A percentile compares a stretch with the other conserved stretches of the same genome.
Conservation (phyloP, 1,140 invertebrate genomes). For the Cyclargus thomasi region DNA sequence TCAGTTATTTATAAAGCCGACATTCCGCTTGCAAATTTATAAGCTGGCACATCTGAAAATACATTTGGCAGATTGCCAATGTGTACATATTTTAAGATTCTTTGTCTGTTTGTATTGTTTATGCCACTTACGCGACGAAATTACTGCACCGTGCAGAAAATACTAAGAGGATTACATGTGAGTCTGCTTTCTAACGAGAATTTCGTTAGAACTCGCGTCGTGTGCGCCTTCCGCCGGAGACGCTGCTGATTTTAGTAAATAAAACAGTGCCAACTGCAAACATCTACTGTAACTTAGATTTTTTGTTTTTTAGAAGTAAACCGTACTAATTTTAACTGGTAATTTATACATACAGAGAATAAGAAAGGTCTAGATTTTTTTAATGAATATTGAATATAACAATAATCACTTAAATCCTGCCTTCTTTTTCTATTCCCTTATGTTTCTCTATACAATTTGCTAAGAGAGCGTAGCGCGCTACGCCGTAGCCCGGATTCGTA, state of each 20-base stretch:
- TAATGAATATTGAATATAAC: too few relatives aligned
- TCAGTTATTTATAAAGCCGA: neutral
- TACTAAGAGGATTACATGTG: slow-evolving; percentile 30
- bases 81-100: slow-evolving; percentile 29
- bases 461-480: too few relatives aligned
- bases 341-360: too few relatives aligned
- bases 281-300: neutral
- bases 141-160: slow-evolving; percentile 32
- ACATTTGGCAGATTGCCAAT: slow-evolving; percentile 31
- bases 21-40: slow-evolving; percentile 25
- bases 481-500: too few relatives aligned
- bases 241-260: slow-evolving; percentile 10
- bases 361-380: too few relatives aligned
- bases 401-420: too few relatives aligned
- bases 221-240: slow-evolving; percentile 15
- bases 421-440: too few relatives aligned
- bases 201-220: slow-evolving; percentile 9
- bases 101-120: slow-evolving; percentile 29
- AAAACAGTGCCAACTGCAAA: neutral
- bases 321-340: too few relatives aligned
- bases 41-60: slow-evolving; percentile 29
- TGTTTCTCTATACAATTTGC: too few relatives aligned
- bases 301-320: neutral
- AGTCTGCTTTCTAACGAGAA: slow-evolving; percentile 25
- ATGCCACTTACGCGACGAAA: slow-evolving; percentile 30